phyloP scores from a whole-genome alignment of 2,113 vertebrate genomes.

The Sinocyclocheilus anophthalmus region DNA sequence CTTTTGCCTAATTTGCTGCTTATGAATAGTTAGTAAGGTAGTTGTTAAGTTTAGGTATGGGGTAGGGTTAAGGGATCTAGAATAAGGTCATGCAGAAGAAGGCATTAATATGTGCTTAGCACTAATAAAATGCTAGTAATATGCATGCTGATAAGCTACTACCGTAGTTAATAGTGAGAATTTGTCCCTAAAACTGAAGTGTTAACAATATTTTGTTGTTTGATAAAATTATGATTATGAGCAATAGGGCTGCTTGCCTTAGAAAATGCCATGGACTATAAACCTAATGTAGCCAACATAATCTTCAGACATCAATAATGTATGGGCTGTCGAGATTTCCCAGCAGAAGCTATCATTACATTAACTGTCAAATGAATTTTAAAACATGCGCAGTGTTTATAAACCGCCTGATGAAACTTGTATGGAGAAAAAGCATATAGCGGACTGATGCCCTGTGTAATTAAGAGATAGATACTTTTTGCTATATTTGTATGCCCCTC shows the following conservation, averaged over 20 bases:
- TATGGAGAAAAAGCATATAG: not conserved
- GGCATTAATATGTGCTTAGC: too few relatives aligned
- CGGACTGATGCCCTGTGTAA: not conserved
- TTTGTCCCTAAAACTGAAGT: not conserved
- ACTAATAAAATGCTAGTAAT: not conserved
- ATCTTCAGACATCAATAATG: conserved; percentile 6
- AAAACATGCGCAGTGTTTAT: conserved; percentile 39
- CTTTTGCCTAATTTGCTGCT: too few relatives aligned
- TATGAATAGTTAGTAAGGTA: too few relatives aligned
- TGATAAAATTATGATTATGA: not conserved
- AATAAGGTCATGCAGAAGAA: too few relatives aligned
- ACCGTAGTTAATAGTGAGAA: not conserved
- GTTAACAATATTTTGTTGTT: not conserved
- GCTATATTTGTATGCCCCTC: not conserved
- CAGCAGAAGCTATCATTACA: conserved; percentile 28
- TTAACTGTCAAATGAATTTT: conserved; percentile 39
- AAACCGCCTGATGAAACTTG: conserved; percentile 12
- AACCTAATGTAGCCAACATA: not conserved
- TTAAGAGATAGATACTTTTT: not conserved
- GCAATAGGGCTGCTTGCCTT: not conserved
- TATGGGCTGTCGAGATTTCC: not conserved
- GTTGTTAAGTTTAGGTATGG: too few relatives aligned
- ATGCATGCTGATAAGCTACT: not conserved
- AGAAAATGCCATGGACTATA: not conserved
- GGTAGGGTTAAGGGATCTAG: too few relatives aligned